Evolutionary conservation across 2,888 invertebrate genomes (phyloP).

Genomic region (Torymus aiolomorphi): DNA sequence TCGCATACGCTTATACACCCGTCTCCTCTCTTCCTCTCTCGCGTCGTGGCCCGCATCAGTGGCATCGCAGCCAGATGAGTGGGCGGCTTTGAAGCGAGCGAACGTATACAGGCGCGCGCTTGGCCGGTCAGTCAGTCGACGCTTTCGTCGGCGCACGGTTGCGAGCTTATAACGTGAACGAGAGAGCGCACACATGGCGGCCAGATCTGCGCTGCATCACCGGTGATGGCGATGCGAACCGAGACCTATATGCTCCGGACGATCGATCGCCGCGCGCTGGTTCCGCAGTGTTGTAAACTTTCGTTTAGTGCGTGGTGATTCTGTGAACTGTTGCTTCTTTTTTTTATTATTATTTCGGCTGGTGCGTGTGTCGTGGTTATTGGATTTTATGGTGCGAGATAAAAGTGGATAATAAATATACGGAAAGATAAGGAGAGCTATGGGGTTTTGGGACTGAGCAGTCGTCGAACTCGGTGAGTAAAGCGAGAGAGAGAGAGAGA

Average conservation of each 20-base stretch:
- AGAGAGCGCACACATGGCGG: not conserved
- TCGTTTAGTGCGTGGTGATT: no score
- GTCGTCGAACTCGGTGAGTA: conserved; percentile 24
- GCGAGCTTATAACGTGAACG: not conserved
- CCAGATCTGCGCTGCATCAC: not conserved
- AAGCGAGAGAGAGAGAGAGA: not conserved
- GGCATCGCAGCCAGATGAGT: conserved; percentile 61
- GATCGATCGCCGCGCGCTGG: no score
- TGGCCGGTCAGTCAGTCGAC: conserved; percentile 58
- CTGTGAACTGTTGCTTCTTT: no score
- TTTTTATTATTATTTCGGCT: no score
- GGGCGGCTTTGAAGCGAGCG: conserved; percentile 58
- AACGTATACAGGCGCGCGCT: conserved; percentile 3
- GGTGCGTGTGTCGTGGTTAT: not conserved
- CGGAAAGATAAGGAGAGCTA: no score
- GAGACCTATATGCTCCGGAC: no score
- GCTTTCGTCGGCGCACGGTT: conserved; percentile 52
- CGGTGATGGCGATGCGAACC: no score
- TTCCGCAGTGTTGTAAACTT: no score
- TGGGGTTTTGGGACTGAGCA: no score
- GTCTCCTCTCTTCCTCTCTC: not conserved
- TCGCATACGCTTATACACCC: no score
- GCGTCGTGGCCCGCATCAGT: no score
- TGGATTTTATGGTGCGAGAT: not conserved
- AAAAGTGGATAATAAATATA: no score